phyloP scores from a whole-genome alignment of 2,888 invertebrate genomes.

The Ligdia adustata region DNA sequence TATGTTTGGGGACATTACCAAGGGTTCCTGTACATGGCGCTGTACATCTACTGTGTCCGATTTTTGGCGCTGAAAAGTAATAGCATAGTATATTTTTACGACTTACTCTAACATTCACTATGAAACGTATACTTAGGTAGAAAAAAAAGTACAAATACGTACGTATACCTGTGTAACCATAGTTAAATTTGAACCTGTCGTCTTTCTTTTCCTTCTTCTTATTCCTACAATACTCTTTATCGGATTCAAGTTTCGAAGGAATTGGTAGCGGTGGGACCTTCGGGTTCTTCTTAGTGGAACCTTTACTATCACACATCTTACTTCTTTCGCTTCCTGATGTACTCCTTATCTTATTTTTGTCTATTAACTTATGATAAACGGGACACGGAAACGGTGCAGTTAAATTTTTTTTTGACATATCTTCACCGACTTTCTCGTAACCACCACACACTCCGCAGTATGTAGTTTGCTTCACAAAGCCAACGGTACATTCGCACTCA shows the following conservation, averaged over 20 bases:
- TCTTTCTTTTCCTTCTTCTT: slow-evolving; percentile 58
- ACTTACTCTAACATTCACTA: slow-evolving; percentile 2
- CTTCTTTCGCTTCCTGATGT: slow-evolving; percentile 59
- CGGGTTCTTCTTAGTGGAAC: slow-evolving; percentile 39
- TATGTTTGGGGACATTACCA: slow-evolving; percentile 65
- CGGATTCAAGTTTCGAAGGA: slow-evolving; percentile 53
- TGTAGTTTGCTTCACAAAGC: slow-evolving; percentile 66
- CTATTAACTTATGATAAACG: slow-evolving; percentile 63
- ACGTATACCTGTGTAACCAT: slow-evolving; percentile 79
- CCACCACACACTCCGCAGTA: slow-evolving; percentile 72
- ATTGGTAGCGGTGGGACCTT: slow-evolving; percentile 34
- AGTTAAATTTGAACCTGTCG: slow-evolving; percentile 72
- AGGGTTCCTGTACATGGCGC: slow-evolving; percentile 62
- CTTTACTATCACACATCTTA: slow-evolving; percentile 51
- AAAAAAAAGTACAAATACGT: slow-evolving; percentile 56
- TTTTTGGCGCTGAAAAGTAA: slow-evolving; percentile 65
- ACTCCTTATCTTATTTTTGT: slow-evolving; percentile 55
- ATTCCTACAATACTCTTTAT: slow-evolving; percentile 56
- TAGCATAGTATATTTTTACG: neutral
- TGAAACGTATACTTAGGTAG: slow-evolving; percentile 2
- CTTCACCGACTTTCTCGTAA: slow-evolving; percentile 64
- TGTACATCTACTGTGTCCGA: slow-evolving; percentile 70
- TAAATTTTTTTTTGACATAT: slow-evolving; percentile 42
- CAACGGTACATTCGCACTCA: slow-evolving; percentile 70
- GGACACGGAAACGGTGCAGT: slow-evolving; percentile 69